Percentiles rank a stretch among this genome's conserved stretches.
Evolutionary conservation across 2,797 vertebrate species (phyloP).

Genomic region (Hyperoplus immaculatus): DNA sequence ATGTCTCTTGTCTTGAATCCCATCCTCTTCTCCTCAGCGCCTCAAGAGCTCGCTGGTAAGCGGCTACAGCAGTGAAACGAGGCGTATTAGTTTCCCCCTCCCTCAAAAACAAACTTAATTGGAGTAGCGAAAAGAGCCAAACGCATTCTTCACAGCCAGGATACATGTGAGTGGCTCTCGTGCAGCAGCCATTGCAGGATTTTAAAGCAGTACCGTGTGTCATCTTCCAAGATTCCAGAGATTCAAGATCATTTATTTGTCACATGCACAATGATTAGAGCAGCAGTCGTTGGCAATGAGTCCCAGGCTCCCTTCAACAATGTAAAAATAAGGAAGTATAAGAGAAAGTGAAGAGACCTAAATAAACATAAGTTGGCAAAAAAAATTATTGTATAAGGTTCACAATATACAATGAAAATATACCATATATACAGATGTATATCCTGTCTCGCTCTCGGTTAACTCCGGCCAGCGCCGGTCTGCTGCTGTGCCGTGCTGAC

Average conservation of each 20-base stretch:
- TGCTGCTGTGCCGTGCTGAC: conserved; percentile 69
- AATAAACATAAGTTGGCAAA: too few relatives aligned
- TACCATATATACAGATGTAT: too few relatives aligned
- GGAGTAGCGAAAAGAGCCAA: conserved; percentile 28
- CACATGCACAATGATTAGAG: too few relatives aligned
- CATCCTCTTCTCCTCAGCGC: conserved; percentile 22
- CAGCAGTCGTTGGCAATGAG: too few relatives aligned
- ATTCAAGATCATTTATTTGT: too few relatives aligned
- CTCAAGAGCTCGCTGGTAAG: background rate
- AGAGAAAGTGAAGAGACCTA: too few relatives aligned
- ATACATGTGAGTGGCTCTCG: background rate
- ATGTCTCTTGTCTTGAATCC: conserved; percentile 43
- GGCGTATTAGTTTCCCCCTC: conserved; percentile 44
- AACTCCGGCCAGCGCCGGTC: conserved; percentile 46
- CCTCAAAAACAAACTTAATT: conserved; percentile 49
- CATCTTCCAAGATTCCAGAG: conserved; percentile 44
- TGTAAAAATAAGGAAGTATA: too few relatives aligned
- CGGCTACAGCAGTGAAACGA: conserved; percentile 13
- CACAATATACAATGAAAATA: too few relatives aligned
- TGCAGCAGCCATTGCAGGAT: conserved; percentile 44
- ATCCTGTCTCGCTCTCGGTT: conserved; percentile 34
- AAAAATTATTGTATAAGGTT: too few relatives aligned
- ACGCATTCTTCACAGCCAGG: conserved; percentile 38
- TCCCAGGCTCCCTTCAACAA: too few relatives aligned
- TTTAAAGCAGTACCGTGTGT: conserved; percentile 30